phyloP scores from a whole-genome alignment of 2,113 vertebrate genomes.

The Pyxicephalus adspersus region DNA sequence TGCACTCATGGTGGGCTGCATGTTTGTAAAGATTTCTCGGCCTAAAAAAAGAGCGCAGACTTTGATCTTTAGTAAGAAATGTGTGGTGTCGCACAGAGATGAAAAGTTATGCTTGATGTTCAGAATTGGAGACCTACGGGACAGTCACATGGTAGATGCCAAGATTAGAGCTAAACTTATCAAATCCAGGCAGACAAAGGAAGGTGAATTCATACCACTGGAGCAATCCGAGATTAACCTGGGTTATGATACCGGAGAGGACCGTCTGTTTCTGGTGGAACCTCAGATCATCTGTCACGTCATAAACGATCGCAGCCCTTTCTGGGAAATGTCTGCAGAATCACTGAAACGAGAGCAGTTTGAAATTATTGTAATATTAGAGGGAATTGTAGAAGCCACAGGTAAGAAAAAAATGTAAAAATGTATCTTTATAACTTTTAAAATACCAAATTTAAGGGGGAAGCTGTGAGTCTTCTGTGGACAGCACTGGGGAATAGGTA shows the following conservation, averaged over 20 bases:
- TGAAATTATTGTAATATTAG: constrained; percentile 83
- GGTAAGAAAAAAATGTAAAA: constrained; percentile 63
- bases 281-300: constrained; percentile 82
- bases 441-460: background rate
- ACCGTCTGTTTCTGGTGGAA: constrained; percentile 81
- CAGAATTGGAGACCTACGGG: constrained; percentile 79
- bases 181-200: constrained; percentile 80
- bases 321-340: constrained; percentile 78
- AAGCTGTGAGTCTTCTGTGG: too few species aligned
- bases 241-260: constrained; percentile 80
- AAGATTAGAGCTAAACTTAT: constrained; percentile 85
- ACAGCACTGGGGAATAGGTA: too few species aligned
- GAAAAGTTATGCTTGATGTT: constrained; percentile 81
- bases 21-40: constrained; percentile 87
- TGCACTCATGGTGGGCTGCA: constrained; percentile 84
- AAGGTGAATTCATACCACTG: constrained; percentile 83
- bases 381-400: constrained; percentile 84
- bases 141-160: constrained; percentile 85
- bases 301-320: constrained; percentile 78
- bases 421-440: background rate
- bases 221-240: constrained; percentile 85
- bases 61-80: constrained; percentile 83
- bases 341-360: constrained; percentile 72
- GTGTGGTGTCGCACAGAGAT: constrained; percentile 76
- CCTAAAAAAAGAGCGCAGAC: constrained; percentile 84